Evolutionary conservation across 2,888 invertebrate genomes (phyloP), one percentile per base, ranked within the genome.

Genomic region (Sabatieria punctata): DNA sequence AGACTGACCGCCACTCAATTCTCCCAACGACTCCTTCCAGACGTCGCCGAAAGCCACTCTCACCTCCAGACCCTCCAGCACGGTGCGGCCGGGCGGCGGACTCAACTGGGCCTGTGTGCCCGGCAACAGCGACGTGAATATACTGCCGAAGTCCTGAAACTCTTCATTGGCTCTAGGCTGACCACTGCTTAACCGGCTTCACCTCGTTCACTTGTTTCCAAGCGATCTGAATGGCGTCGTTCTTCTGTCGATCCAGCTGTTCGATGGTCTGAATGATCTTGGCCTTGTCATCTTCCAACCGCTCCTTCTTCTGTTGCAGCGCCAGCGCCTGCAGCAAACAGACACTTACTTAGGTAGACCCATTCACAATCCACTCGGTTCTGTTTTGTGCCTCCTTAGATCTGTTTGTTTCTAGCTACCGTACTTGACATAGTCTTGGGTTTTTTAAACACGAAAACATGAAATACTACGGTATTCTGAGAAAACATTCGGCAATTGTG

Each of bases 1-100:
- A 43, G 19, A 76, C 70, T 93, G 91, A 0, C 95, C 97, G 50
- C 97, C 97, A 51, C 91, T 91, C 55, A 99, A 74, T 72, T 97
- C 97, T 49, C 79, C 79, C 48, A 97, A 30, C 2, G 85, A 85
- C 52, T 95, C 93, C 68, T 97, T 97, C 89, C 91, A 95, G 2
- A 82, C 75, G 51, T 78, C 78, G 61, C 88, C 88, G 69, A 97
- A 85, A 1, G 83, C 85, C 4, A 97, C 85, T 67, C 80, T 81
- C 15, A 82, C 81, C 74, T 91, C 88, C 1, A 95, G 72, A 0
- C 95, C 95, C 46, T 85, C 80, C 2, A 86, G 71, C 48, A 85
- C 79, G 11, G 75, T 30, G 8, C 15, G 73, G n/a, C 75, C 74
- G 0, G 78, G 77, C 1, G 56, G 54, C 19, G 88, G 81, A 49